phyloP scores from a whole-genome alignment of 2,888 invertebrate species.

The Bombylius major region DNA sequence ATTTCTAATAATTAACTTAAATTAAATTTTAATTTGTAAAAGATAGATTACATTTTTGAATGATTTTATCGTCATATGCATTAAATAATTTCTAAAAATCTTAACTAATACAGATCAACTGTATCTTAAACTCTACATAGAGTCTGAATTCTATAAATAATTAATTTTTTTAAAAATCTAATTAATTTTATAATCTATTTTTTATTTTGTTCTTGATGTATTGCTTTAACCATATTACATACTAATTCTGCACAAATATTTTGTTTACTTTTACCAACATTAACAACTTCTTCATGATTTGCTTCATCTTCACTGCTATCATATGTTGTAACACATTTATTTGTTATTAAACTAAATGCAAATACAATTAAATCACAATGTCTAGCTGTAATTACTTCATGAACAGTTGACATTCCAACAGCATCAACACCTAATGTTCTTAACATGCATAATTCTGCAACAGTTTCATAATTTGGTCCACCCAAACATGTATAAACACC shows the following conservation, averaged over 20 bases:
- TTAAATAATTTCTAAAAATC: too few species aligned
- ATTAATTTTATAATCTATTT: not conserved
- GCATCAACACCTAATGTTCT: constrained; percentile 73
- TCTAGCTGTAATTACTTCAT: constrained; percentile 77
- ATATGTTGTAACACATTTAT: constrained; percentile 72
- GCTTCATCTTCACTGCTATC: constrained; percentile 54
- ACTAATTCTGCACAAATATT: constrained; percentile 55
- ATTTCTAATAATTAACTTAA: too few species aligned
- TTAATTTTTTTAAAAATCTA: too few species aligned
- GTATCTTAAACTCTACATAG: too few species aligned
- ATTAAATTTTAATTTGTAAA: too few species aligned
- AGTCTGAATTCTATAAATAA: too few species aligned
- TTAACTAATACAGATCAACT: too few species aligned
- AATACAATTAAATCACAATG: constrained; percentile 88
- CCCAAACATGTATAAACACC: constrained; percentile 92
- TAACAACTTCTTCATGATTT: constrained; percentile 82
- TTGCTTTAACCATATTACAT: constrained; percentile 43
- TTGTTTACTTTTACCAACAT: constrained; percentile 57
- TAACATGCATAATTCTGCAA: constrained; percentile 80
- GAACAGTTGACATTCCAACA: constrained; percentile 70
- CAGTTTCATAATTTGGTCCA: constrained; percentile 93
- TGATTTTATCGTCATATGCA: too few species aligned
- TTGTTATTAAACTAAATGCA: constrained; percentile 89
- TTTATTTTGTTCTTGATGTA: constrained; percentile 38
- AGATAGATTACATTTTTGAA: too few species aligned